Evolutionary conservation across 2,797 vertebrate genomes (phyloP), one percentile per base, ranked within the genome.

Genomic region (Sebastes aleutianus): DNA sequence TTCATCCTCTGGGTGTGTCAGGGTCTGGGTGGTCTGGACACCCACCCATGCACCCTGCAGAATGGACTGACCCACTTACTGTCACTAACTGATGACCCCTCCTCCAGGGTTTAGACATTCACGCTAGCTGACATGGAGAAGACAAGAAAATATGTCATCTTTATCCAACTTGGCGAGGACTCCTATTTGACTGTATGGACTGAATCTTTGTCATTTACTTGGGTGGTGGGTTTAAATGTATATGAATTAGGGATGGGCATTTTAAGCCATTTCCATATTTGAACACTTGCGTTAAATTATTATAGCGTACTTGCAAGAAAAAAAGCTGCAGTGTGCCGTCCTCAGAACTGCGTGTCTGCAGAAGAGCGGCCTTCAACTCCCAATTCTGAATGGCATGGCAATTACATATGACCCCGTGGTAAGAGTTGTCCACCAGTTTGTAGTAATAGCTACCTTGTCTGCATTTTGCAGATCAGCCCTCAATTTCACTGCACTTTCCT

Each of bases 51-150:
- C 79, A 61, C 80, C 87, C 90, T 85, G 59, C 74, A 93, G 89
- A 91, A 87, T 77, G 76, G 85, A 74, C 77, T 94, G 92, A 94
- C 93, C 93, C 89, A 91, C 85, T 94, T 94, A 90, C 75, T 84
- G 89, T 84, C 89, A 84, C 72, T 91, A 93, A 93, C 85, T 87
- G 90, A 92, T 94, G 86, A 91, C 79, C 76, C 70, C 76, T 90
- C 89, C 90, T 88, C 61, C 74, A 86, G 89, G 87, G 80, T 88
- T 92, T 81, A 85, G 74, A 81, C 68, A 50, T 70, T 75, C 80
- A 75, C 7, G 53, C 43, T 76, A 14, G 26, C 73, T 86, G 86
- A 85, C 26, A 36, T 74, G 50, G 57, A 78, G 54, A 65, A 79
- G 83, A 87, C 65, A 77, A 56, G 27, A 54, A 67, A 69, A 78